phyloP scores from a whole-genome alignment of 2,888 invertebrate species.

The Dolichomitus sp. region DNA sequence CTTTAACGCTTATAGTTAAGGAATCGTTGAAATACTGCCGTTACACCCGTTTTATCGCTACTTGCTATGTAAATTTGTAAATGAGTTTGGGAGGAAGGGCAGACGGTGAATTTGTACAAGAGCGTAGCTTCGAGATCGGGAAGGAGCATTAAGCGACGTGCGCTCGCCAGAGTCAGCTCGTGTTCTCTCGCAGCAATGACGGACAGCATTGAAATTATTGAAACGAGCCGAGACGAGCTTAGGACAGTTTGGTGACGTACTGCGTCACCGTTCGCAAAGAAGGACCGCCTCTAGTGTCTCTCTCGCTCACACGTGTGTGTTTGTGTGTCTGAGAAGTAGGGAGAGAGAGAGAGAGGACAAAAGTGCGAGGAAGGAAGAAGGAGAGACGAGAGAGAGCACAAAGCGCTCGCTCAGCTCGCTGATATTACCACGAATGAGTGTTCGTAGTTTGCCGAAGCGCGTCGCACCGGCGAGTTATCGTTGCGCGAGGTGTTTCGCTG shows the following conservation, averaged over 20 bases:
- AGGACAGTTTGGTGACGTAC: conserved; percentile 45
- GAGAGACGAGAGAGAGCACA: conserved; percentile 13
- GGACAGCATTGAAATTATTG: conserved; percentile 24
- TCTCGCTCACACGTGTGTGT: neutral
- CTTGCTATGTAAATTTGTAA: conserved; percentile 64
- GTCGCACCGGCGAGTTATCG: conserved; percentile 13
- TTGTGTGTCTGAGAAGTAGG: neutral
- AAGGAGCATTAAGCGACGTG: conserved; percentile 44
- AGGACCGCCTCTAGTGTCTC: conserved; percentile 4
- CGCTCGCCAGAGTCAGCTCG: conserved; percentile 36
- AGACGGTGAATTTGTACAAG: conserved; percentile 58
- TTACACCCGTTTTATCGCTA: conserved; percentile 50
- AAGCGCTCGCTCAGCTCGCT: conserved; percentile 10
- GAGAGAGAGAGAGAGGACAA: conserved; percentile 1
- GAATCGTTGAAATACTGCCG: conserved; percentile 31
- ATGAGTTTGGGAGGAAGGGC: conserved; percentile 50
- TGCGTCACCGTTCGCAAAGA: conserved; percentile 15
- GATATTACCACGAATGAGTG: conserved; percentile 10
- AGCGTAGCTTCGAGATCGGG: conserved; percentile 54
- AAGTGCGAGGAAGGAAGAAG: neutral
- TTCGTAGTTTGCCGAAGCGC: conserved; percentile 14
- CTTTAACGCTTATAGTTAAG: conserved; percentile 6
- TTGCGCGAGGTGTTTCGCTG: neutral
- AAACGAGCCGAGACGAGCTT: conserved; percentile 42
- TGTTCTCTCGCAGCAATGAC: conserved; percentile 39